Evolutionary conservation across 2,888 invertebrate genomes (phyloP), one percentile per base, ranked within the genome.

Genomic region (Syritta pipiens): DNA sequence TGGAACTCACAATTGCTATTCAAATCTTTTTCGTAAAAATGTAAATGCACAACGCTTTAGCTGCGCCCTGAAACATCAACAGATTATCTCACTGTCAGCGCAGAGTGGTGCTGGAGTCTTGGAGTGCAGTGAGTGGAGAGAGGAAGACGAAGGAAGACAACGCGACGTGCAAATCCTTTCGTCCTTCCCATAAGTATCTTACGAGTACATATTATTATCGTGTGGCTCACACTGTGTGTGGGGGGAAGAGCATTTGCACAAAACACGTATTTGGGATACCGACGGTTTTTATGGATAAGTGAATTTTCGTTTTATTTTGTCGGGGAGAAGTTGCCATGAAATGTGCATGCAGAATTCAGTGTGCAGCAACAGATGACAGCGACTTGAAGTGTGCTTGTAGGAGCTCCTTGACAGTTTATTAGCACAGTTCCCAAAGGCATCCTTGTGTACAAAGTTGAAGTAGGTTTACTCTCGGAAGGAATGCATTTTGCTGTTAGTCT

Each of bases 291-390:
- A 46, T 30, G 46, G 42, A 53, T 60, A 51, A 51, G 65, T 65
- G 35, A 26, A 57, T 63, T 51, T 26, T 63, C 42, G 28, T 65
- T 65, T 65, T 44, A 24, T 59, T 59, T 53, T 53, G 19, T 9
- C 35, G 24, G n/a, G n/a, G 12, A 53, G 30, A 67, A 67, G 60
- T 74, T 67, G 67, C 37, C 53, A 59, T 51, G 44, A 51, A 65
- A 59, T 65, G 37, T 37, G 35, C 42, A 51, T 35, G 6, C n/a
- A n/a, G n/a, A n/a, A n/a, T n/a, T n/a, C n/a, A n/a, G n/a, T n/a
- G n/a, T n/a, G n/a, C 42, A 32, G 55, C 53, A 40, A 12, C 44
- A 46, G 44, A 49, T 49, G 49, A 49, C 14, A 49, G 59, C 24
- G 32, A 24, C 42, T 14, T 53, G 22, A 55, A 68, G 55, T 44